Conservation (phyloP, 2,888 invertebrate genomes). For the Cosmorhoe ocellata region DNA sequence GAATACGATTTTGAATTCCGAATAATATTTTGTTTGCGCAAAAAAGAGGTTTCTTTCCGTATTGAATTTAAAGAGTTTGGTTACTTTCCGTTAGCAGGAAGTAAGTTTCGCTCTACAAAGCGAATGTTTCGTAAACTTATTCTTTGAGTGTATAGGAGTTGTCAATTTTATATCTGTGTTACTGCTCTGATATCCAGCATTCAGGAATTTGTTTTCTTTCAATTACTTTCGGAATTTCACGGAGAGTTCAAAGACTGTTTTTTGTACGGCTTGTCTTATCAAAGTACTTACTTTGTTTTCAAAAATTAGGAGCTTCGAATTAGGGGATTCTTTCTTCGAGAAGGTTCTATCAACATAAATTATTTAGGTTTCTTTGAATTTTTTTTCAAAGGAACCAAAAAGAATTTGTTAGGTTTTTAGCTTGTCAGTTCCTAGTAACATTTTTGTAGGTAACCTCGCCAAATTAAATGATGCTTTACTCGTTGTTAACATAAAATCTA, state of each 20-base stretch:
- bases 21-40: conserved; percentile 51
- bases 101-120: conserved; percentile 47
- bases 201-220: conserved; percentile 14
- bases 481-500: no score
- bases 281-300: background rate
- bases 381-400: background rate
- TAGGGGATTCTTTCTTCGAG: background rate
- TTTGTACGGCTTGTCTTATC: conserved; percentile 2
- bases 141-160: conserved; percentile 46
- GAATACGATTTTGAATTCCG: conserved; percentile 53
- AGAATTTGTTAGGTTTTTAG: background rate
- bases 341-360: conserved; percentile 1
- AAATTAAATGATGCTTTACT: no score
- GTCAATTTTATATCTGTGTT: conserved; percentile 38
- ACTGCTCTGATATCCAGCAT: conserved; percentile 33
- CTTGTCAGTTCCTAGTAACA: no score
- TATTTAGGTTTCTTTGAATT: background rate
- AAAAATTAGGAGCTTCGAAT: background rate
- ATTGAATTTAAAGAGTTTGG: conserved; percentile 57
- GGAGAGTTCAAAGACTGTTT: background rate
- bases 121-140: conserved; percentile 45
- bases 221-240: conserved; percentile 10
- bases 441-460: no score
- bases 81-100: conserved; percentile 42
- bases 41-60: conserved; percentile 47